phyloP scores from a whole-genome alignment of 2,888 invertebrate genomes.

The Cataglyphis rosenhaueri region DNA sequence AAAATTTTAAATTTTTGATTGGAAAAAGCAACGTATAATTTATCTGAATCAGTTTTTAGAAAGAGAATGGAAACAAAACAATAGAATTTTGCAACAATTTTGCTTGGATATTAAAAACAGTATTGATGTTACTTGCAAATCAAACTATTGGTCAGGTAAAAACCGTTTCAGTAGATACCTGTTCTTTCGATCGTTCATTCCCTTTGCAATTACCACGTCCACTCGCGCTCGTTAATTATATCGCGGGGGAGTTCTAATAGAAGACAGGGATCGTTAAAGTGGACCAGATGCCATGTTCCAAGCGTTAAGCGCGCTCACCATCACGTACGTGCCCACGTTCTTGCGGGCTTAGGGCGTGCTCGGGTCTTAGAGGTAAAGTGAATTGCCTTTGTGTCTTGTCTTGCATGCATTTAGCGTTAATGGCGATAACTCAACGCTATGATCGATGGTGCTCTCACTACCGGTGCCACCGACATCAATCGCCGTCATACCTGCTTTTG shows the following conservation, averaged over 20 bases:
- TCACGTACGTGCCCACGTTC: conserved; percentile 52
- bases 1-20: not conserved
- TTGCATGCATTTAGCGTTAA: conserved; percentile 76
- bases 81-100: not conserved
- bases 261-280: conserved; percentile 62
- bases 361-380: conserved; percentile 67
- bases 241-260: conserved; percentile 58
- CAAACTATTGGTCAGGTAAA: conserved; percentile 42
- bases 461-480: conserved; percentile 49
- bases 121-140: conserved; percentile 30
- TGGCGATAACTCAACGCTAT: conserved; percentile 68
- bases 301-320: conserved; percentile 52
- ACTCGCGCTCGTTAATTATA: conserved; percentile 66
- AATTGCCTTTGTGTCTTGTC: conserved; percentile 76
- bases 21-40: not conserved
- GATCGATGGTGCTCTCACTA: conserved; percentile 65
- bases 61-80: not conserved
- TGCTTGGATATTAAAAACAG: not conserved
- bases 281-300: conserved; percentile 63
- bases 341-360: conserved; percentile 53
- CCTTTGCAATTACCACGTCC: conserved; percentile 64
- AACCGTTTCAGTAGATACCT: conserved; percentile 43
- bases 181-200: conserved; percentile 59
- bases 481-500: conserved; percentile 27
- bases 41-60: not conserved